Evolutionary conservation across 1,140 invertebrate genomes (phyloP), one percentile per base, ranked within the genome.

Genomic region (Lordiphosa collinella): DNA sequence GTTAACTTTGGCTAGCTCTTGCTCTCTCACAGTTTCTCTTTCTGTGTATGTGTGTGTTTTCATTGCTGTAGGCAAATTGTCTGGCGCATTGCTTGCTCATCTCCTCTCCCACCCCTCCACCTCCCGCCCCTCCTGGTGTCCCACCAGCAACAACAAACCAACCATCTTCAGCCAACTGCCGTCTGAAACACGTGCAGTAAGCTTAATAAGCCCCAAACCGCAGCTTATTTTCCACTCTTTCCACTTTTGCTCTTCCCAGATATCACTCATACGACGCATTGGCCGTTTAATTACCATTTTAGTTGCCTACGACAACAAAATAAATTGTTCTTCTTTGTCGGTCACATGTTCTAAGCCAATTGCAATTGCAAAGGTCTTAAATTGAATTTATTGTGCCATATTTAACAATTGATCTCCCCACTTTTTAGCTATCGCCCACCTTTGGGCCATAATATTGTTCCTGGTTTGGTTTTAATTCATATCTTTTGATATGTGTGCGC

Each of bases 231-330:
- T 25, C 32, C 11, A 14, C 14, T 5, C 25, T 11, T 18, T 13
- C 14, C 11, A 14, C 14, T 5, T 18, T 11, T 18, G 11, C 14
- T 29, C 3, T 18, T 14, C 13, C 32, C 25, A 6, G 13, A 56
- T 51, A 40, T 34, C 18, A 16, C 48, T 52, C 57, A 67, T 52
- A 59, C 38, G 43, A 25, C 16, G 46, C 50, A 48, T 67, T 78
- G 37, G 36, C 65, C 60, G 82, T 80, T 75, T 82, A 80, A 7
- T 25, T 25, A 25, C 22, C 5, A 25, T 75, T 66, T 48, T 31
- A 75, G 59, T 58, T 67, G 76, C 71, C 76, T 75, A 82, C 66
- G 76, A 82, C 66, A 76, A 82, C 49, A 67, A 68, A 55, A 62
- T 47, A 12, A 48, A 71, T 46, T 63, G 40, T 56, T 65, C 36